Percentiles rank a stretch among this genome's conserved stretches.
Evolutionary conservation across 2,113 vertebrate genomes (phyloP).

Genomic region (Trematocara nigrifrons): DNA sequence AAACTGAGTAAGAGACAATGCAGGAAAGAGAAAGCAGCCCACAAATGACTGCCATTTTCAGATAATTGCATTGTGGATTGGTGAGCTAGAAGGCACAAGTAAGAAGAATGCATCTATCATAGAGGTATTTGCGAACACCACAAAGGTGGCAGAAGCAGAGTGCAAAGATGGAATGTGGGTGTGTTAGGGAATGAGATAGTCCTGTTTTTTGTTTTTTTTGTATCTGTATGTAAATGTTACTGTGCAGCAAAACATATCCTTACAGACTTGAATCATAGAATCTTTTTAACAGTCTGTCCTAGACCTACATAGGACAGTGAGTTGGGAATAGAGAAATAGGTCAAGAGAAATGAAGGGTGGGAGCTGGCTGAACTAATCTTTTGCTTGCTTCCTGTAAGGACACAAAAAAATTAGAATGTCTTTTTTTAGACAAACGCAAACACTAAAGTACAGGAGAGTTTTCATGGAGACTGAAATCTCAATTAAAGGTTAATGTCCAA

Average conservation of each 20-base stretch:
- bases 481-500: neutral
- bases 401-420: neutral
- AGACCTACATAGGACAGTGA: slow-evolving; percentile 58
- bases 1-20: neutral
- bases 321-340: slow-evolving; percentile 61
- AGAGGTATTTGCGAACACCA: neutral
- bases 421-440: neutral
- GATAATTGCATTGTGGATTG: slow-evolving; percentile 38
- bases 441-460: neutral
- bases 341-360: slow-evolving; percentile 50
- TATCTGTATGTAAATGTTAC: neutral
- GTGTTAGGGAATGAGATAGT: neutral
- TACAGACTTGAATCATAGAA: neutral
- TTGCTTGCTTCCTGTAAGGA: neutral
- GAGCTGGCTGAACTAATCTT: slow-evolving; percentile 9
- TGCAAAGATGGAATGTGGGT: neutral
- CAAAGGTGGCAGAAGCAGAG: neutral
- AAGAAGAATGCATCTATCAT: slow-evolving; percentile 13
- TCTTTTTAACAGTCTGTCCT: slow-evolving; percentile 24
- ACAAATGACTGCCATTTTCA: slow-evolving; percentile 55
- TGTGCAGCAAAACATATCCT: neutral
- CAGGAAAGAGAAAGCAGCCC: neutral
- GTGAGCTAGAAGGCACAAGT: slow-evolving; percentile 12
- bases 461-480: neutral
- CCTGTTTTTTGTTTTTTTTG: neutral